A percentile compares a stretch with the other conserved stretches of the same genome.
Conservation (phyloP, 2,113 vertebrate species). For the Phalacrocorax brasilianus region DNA sequence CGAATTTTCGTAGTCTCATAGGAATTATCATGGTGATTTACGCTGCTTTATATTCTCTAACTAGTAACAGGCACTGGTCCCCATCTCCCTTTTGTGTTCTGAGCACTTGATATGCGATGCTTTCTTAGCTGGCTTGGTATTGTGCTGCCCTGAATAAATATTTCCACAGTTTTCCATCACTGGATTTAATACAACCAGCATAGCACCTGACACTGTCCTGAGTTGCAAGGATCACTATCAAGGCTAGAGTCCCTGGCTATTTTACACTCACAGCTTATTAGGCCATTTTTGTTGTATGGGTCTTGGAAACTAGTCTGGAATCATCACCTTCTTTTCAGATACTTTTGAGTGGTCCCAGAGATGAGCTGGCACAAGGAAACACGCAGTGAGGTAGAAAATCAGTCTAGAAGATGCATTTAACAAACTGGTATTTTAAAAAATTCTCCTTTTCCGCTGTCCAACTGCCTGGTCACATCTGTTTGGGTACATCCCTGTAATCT, state of each 20-base stretch:
- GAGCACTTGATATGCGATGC: neutral
- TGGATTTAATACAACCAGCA: neutral
- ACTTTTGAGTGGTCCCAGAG: neutral
- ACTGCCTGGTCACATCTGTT: neutral
- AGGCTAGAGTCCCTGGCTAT: neutral
- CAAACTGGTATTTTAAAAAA: neutral
- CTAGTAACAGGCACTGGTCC: neutral
- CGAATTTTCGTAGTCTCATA: neutral
- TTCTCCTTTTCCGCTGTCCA: neutral
- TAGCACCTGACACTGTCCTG: neutral
- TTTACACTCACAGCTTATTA: neutral
- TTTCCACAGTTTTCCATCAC: neutral
- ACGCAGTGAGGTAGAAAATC: neutral
- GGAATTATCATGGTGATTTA: neutral
- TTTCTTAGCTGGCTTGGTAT: neutral
- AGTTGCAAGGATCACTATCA: neutral
- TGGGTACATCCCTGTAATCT: neutral
- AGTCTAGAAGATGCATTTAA: neutral
- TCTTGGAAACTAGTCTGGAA: neutral
- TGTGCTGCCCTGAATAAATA: neutral
- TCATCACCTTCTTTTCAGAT: neutral
- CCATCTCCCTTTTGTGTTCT: neutral
- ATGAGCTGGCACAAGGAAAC: neutral
- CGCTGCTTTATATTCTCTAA: neutral
- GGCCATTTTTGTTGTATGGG: neutral